phyloP scores from a whole-genome alignment of 2,113 vertebrate species.

The Orycteropus afer region DNA sequence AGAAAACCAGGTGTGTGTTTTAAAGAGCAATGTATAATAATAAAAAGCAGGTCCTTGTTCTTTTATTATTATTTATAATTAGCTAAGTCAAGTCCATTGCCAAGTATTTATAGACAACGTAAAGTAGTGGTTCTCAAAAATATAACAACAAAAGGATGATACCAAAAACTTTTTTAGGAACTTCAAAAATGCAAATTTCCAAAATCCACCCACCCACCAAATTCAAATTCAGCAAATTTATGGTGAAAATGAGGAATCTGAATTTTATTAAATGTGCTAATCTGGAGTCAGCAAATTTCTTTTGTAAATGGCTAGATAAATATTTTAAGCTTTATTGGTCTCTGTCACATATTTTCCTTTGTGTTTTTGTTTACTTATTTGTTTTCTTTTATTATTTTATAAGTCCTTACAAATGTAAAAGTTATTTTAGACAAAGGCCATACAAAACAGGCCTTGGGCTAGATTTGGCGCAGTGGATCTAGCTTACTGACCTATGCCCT shows the following conservation, averaged over 20 bases:
- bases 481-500: background rate
- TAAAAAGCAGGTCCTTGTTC: background rate
- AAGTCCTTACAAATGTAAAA: background rate
- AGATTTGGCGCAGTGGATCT: background rate
- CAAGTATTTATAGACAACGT: background rate
- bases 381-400: background rate
- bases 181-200: background rate
- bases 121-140: constrained; percentile 10
- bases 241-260: background rate
- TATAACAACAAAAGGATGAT: background rate
- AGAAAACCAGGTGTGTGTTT: background rate
- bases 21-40: background rate
- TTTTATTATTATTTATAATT: too few species aligned
- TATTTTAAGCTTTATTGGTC: background rate
- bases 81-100: background rate
- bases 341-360: background rate
- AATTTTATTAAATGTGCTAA: background rate
- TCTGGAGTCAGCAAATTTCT: accelerated
- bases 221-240: background rate
- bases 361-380: background rate
- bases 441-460: background rate
- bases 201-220: background rate
- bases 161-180: background rate
- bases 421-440: background rate
- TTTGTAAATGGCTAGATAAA: background rate